Conservation (phyloP, 2,888 invertebrate species). For the Eupithecia vulgata region DNA sequence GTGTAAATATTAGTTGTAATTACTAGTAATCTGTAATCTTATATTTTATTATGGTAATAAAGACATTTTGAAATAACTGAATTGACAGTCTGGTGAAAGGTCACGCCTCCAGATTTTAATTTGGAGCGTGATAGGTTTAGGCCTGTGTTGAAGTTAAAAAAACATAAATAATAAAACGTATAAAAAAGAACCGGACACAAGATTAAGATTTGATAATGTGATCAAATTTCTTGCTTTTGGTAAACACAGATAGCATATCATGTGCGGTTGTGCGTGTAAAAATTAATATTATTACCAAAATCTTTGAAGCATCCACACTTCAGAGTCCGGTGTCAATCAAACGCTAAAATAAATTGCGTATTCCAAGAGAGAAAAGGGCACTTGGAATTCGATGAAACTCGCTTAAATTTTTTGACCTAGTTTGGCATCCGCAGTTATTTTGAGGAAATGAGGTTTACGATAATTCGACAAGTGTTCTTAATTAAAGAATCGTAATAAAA, state of each 20-base stretch:
- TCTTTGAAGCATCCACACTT: not conserved
- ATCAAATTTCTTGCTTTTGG: not conserved
- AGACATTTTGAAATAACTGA: no score
- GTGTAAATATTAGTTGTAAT: no score
- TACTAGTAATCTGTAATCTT: no score
- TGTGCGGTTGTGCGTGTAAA: not conserved
- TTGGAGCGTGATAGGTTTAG: not conserved
- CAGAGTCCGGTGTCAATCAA: not conserved
- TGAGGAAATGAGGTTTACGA: constrained; percentile 42
- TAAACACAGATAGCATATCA: not conserved
- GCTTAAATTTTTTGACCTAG: constrained; percentile 26
- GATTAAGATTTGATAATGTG: not conserved
- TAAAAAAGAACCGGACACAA: not conserved
- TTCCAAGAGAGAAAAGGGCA: constrained; percentile 21
- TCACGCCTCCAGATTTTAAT: not conserved
- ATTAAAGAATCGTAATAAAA: constrained; percentile 40
- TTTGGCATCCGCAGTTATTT: constrained; percentile 31
- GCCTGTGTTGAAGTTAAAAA: not conserved
- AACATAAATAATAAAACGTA: not conserved
- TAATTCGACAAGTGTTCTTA: constrained; percentile 38
- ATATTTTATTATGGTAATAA: no score
- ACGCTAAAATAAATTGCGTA: constrained; percentile 21
- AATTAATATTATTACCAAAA: not conserved
- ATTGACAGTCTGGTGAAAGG: no score
- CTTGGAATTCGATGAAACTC: constrained; percentile 15